Evolutionary conservation across 2,888 invertebrate species (phyloP).

Genomic region (Euproctis similis): DNA sequence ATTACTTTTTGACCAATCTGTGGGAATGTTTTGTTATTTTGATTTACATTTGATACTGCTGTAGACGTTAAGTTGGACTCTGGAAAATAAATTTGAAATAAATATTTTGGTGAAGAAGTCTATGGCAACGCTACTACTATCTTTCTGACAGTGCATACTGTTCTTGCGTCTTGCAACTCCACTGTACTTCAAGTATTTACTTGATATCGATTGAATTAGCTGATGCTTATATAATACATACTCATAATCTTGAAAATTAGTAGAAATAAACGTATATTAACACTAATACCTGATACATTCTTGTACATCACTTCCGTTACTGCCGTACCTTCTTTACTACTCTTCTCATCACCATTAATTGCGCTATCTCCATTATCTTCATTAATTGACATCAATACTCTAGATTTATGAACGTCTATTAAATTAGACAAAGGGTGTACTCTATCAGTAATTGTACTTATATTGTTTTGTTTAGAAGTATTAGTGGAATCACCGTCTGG

Average conservation of each 20-base stretch:
- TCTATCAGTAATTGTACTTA: constrained; percentile 7
- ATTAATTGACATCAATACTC: constrained; percentile 37
- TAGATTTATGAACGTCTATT: constrained; percentile 45
- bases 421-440: constrained; percentile 31
- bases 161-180: no score
- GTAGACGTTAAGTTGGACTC: background rate
- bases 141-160: no score
- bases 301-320: background rate
- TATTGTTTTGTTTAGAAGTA: background rate
- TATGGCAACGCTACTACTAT: no score
- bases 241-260: no score
- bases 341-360: constrained; percentile 8
- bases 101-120: no score
- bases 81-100: no score
- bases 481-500: constrained; percentile 1
- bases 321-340: background rate
- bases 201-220: no score
- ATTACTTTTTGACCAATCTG: background rate
- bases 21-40: background rate
- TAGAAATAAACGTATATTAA: no score
- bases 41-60: background rate
- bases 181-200: no score
- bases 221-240: no score
- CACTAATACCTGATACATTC: constrained; percentile 4
- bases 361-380: constrained; percentile 17